A percentile compares a stretch with the other conserved stretches of the same genome.
phyloP scores from a whole-genome alignment of 30 jellyfish, hydroid and myxozoan genomes.

The Turritopsis dohrnii region DNA sequence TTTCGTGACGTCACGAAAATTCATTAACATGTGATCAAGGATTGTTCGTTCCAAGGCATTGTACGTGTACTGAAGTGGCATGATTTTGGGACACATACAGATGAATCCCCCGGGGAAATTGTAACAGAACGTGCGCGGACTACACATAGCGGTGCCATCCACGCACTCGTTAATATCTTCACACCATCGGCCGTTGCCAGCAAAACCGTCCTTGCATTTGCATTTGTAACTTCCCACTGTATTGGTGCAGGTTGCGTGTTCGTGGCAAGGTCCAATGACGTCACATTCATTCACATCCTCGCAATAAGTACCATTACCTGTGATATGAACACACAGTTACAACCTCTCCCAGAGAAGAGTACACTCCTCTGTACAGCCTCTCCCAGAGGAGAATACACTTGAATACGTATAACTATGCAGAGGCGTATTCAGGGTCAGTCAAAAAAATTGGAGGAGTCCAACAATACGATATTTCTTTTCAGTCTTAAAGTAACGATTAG shows the following conservation, averaged over 20 bases:
- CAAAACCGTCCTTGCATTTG: conserved; percentile 10
- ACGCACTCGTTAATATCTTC: conserved; percentile 31
- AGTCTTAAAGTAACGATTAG: too few relatives aligned
- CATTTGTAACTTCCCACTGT: conserved; percentile 3
- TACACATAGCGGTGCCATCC: not conserved
- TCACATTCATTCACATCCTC: conserved; percentile 21
- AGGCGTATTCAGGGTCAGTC: too few relatives aligned
- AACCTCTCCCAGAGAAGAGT: too few relatives aligned
- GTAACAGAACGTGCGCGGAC: conserved; percentile 12
- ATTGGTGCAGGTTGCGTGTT: conserved; percentile 23
- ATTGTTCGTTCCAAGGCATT: conserved; percentile 22
- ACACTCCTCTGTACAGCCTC: too few relatives aligned
- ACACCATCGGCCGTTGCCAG: conserved; percentile 26
- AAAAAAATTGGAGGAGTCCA: too few relatives aligned
- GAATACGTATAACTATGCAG: too few relatives aligned
- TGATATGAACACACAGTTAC: too few relatives aligned
- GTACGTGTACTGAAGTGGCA: conserved; percentile 32
- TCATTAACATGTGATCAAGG: conserved; percentile 9
- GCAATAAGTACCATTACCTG: conserved; percentile 27
- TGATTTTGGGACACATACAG: conserved; percentile 33
- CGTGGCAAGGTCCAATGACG: conserved; percentile 7
- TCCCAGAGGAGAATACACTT: too few relatives aligned
- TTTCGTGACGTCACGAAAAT: conserved; percentile 16
- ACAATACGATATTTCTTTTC: too few relatives aligned
- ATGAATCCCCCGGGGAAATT: conserved; percentile 16